Conservation (phyloP, 2,797 vertebrate genomes). For the Fistularia tabacaria region DNA sequence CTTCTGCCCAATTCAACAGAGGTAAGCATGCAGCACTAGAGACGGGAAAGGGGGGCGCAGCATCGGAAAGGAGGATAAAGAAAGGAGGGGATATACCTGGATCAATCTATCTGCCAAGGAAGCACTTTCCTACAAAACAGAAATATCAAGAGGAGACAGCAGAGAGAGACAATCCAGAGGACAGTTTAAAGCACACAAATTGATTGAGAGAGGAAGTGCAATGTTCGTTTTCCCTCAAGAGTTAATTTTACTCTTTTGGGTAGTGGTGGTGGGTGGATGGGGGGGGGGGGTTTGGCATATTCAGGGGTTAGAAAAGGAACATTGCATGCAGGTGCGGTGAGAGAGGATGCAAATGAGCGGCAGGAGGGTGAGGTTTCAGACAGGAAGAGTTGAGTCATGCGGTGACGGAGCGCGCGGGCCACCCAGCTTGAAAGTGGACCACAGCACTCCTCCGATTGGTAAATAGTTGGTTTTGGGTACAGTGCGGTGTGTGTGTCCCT, state of each 20-base stretch:
- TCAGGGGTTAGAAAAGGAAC: constrained; percentile 64
- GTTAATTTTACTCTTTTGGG: neutral
- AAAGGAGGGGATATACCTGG: constrained; percentile 87
- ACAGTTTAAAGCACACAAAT: constrained; percentile 78
- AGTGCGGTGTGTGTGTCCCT: neutral
- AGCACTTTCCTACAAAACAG: constrained; percentile 99
- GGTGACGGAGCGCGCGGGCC: neutral
- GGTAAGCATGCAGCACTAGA: constrained; percentile 58
- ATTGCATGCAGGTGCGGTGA: constrained; percentile 56
- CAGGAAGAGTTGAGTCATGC: neutral
- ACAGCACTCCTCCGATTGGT: constrained; percentile 20
- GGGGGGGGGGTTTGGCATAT: constrained; percentile 1
- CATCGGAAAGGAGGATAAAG: constrained; percentile 30
- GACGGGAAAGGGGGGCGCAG: constrained; percentile 27
- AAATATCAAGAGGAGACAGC: constrained; percentile 87
- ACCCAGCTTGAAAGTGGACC: too few relatives aligned
- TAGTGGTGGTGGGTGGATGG: neutral
- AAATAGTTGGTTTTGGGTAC: constrained; percentile 13
- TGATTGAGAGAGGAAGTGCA: constrained; percentile 67
- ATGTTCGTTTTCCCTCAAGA: constrained; percentile 78
- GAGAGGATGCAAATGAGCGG: neutral
- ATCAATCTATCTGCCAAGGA: constrained; percentile 99
- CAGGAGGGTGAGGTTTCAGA: neutral
- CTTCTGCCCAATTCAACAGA: constrained; percentile 7
- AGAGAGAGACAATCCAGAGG: constrained; percentile 73